Conservation (phyloP, 2,113 vertebrate genomes). For the Saguinus imperator region DNA sequence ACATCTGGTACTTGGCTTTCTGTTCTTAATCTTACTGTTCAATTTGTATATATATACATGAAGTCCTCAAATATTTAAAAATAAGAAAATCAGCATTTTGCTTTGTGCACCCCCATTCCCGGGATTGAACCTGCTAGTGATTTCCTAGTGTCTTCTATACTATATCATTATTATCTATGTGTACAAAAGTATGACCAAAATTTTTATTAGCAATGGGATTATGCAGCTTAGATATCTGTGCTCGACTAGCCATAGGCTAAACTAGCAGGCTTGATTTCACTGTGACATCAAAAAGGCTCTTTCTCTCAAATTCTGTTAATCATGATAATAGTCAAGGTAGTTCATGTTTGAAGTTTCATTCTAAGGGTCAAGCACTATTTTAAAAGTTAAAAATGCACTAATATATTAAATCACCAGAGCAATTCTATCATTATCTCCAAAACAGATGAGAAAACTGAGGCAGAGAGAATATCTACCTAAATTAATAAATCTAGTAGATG, state of each 20-base stretch:
- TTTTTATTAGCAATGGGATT: not conserved
- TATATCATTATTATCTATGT: not conserved
- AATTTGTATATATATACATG: not conserved
- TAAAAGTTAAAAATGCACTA: not conserved
- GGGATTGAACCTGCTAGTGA: not conserved
- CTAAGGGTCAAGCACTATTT: not conserved
- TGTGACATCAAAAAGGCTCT: not conserved
- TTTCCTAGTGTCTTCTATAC: fast-evolving
- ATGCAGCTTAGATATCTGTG: not conserved
- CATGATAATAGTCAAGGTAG: not conserved
- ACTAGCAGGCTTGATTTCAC: not conserved
- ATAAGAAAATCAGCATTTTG: not conserved
- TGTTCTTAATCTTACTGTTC: not conserved
- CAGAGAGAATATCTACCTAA: not conserved
- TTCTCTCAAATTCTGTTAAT: not conserved
- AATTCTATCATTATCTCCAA: not conserved
- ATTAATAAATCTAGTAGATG: not conserved
- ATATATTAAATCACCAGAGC: not conserved
- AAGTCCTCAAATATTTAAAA: not conserved
- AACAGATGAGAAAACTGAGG: not conserved
- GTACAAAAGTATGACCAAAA: not conserved
- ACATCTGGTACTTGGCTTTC: no score
- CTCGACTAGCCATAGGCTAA: not conserved
- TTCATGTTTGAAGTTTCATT: not conserved
- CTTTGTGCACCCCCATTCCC: not conserved